Conservation (phyloP, 2,888 invertebrate genomes). For the Thymelicus lineola region DNA sequence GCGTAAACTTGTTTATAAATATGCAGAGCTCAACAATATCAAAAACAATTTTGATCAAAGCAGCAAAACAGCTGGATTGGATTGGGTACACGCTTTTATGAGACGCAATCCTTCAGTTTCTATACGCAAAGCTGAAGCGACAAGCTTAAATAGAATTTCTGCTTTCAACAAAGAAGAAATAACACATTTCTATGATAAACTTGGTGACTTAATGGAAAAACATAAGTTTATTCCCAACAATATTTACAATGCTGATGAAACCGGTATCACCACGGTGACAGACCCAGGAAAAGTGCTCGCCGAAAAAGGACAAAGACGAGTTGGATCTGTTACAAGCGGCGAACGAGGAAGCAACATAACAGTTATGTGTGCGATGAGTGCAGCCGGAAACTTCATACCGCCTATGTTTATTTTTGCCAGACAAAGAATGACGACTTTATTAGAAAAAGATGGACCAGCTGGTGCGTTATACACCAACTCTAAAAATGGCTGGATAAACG, state of each 20-base stretch:
- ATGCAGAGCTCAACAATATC: constrained; percentile 20
- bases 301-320: constrained; percentile 52
- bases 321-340: constrained; percentile 63
- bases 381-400: constrained; percentile 48
- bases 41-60: constrained; percentile 36
- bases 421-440: constrained; percentile 48
- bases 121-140: constrained; percentile 41
- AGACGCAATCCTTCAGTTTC: constrained; percentile 36
- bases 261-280: constrained; percentile 47
- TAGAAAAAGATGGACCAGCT: constrained; percentile 50
- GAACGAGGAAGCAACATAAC: constrained; percentile 65
- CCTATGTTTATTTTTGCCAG: constrained; percentile 44
- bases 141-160: constrained; percentile 43
- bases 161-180: constrained; percentile 44
- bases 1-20: constrained; percentile 34
- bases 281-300: constrained; percentile 52
- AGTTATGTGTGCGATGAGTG: constrained; percentile 65
- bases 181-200: constrained; percentile 40
- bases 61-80: constrained; percentile 43
- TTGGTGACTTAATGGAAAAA: constrained; percentile 39
- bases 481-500: constrained; percentile 53
- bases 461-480: constrained; percentile 51
- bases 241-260: constrained; percentile 51
- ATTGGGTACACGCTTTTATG: constrained; percentile 43
- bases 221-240: constrained; percentile 47